A percentile compares a stretch with the other conserved stretches of the same genome.
Conservation (phyloP, 2,797 vertebrate genomes). For the Hoplostethus mediterraneus region DNA sequence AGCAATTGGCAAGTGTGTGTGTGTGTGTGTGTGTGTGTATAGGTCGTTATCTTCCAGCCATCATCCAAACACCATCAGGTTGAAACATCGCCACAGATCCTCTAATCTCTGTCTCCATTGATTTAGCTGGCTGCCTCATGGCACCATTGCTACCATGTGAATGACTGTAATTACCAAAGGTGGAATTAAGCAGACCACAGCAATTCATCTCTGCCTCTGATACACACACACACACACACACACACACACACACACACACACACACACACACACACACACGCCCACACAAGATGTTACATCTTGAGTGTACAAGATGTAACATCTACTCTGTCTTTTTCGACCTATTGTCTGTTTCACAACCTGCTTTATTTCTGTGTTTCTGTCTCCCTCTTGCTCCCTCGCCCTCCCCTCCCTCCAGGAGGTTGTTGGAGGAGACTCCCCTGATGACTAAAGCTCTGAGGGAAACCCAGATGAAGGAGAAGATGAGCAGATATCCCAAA, state of each 20-base stretch:
- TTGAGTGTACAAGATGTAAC: conserved; percentile 17
- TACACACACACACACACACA: conserved; percentile 41
- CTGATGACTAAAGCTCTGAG: conserved; percentile 90
- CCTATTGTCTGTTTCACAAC: conserved; percentile 11
- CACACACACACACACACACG: conserved; percentile 48
- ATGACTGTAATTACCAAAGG: conserved; percentile 75
- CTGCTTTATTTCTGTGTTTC: conserved; percentile 12
- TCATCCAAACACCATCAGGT: conserved; percentile 45
- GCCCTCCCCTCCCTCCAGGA: conserved; percentile 77
- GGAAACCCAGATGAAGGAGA: conserved; percentile 90
- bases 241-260: conserved; percentile 52
- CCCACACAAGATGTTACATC: conserved; percentile 36
- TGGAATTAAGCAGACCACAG: conserved; percentile 75
- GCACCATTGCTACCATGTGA: conserved; percentile 62
- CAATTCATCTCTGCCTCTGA: conserved; percentile 62
- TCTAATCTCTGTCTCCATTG: conserved; percentile 62
- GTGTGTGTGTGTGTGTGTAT: conserved; percentile 26
- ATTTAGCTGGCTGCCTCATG: conserved; percentile 62
- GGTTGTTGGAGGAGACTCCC: conserved; percentile 91
- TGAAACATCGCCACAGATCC: conserved; percentile 46
- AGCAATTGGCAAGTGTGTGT: conserved; percentile 50
- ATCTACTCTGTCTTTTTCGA: conserved; percentile 5
- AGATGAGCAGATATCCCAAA: conserved; percentile 93
- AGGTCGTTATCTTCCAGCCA: conserved; percentile 45
- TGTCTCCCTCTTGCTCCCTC: background rate